A percentile compares a stretch with the other conserved stretches of the same genome.
Conservation (phyloP, 2,797 vertebrate species). For the Pangasius sanitwongsei region DNA sequence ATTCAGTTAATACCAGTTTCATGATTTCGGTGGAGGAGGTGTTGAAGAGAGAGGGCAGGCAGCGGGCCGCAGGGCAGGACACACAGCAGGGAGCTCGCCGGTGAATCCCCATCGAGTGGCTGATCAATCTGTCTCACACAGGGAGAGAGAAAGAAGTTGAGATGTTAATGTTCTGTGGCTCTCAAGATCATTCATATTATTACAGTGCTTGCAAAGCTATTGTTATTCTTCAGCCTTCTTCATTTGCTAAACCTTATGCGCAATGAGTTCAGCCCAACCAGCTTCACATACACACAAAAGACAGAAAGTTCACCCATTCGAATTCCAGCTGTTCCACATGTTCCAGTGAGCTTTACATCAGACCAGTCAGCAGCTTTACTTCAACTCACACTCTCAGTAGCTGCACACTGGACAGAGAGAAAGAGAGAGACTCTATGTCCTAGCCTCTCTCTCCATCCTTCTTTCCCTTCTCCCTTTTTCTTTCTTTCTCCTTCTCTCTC, state of each 20-base stretch:
- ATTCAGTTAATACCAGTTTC: conserved; percentile 98
- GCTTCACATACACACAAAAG: neutral
- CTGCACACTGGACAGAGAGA: neutral
- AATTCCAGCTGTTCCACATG: neutral
- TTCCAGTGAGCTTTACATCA: neutral
- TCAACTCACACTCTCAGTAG: neutral
- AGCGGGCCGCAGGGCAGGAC: conserved; percentile 75
- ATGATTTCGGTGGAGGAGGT: conserved; percentile 85
- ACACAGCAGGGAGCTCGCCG: conserved; percentile 83
- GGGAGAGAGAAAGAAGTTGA: neutral
- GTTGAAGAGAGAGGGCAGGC: conserved; percentile 73
- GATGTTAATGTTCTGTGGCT: neutral
- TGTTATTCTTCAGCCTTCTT: neutral
- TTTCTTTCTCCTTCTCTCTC: too few species aligned
- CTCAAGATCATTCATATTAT: neutral
- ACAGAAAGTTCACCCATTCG: neutral
- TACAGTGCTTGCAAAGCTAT: neutral
- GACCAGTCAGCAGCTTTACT: neutral
- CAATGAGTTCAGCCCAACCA: neutral
- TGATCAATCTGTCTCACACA: conserved; percentile 81
- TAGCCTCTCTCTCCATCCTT: too few species aligned
- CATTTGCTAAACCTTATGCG: neutral
- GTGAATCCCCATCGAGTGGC: conserved; percentile 97
- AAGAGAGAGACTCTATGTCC: neutral
- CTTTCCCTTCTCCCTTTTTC: too few species aligned